Evolutionary conservation across 2,797 vertebrate genomes (phyloP).

Genomic region (Synaphobranchus kaupii): DNA sequence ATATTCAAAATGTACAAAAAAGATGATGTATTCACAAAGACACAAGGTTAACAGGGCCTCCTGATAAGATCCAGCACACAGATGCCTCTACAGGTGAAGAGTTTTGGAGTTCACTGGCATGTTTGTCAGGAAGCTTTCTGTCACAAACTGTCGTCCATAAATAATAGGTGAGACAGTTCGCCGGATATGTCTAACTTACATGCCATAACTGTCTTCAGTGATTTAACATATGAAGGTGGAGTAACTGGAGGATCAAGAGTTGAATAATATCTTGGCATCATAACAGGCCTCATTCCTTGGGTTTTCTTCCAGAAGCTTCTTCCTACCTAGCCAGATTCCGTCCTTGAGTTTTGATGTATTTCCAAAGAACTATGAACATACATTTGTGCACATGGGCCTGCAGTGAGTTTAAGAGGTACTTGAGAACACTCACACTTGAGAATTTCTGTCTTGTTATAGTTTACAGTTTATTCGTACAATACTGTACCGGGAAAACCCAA

Average conservation of each 20-base stretch:
- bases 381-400: no score
- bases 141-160: not conserved
- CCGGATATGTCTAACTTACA: not conserved
- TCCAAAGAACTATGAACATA: not conserved
- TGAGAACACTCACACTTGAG: no score
- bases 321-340: no score
- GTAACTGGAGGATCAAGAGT: not conserved
- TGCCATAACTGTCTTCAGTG: not conserved
- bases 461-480: no score
- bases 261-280: not conserved
- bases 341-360: not conserved
- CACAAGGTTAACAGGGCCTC: no score
- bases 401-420: no score
- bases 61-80: no score
- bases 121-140: not conserved
- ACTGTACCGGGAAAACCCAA: no score
- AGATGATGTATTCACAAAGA: no score
- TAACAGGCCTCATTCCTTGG: not conserved
- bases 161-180: not conserved
- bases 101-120: not conserved
- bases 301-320: not conserved
- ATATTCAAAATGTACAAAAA: no score
- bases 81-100: not conserved
- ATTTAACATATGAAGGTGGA: not conserved
- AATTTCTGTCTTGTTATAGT: no score